phyloP scores from a whole-genome alignment of 2,797 vertebrate genomes.

The Setipinna tenuifilis region DNA sequence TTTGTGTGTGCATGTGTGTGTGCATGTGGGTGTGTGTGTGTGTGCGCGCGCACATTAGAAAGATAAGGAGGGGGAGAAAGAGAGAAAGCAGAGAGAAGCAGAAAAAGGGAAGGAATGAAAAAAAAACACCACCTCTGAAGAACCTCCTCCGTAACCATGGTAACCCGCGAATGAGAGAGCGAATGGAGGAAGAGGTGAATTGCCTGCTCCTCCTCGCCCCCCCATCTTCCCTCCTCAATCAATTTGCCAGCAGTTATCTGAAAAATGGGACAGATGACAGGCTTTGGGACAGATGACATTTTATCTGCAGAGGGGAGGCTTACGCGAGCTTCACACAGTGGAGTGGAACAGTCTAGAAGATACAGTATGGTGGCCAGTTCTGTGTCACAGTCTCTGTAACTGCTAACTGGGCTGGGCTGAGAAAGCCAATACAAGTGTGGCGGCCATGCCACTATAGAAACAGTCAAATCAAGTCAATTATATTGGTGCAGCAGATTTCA shows the following conservation, averaged over 20 bases:
- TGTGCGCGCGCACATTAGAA: neutral
- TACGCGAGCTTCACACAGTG: neutral
- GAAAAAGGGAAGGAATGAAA: too few species aligned
- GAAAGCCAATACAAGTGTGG: too few species aligned
- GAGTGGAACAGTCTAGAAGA: too few species aligned
- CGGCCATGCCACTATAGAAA: too few species aligned
- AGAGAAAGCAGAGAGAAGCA: neutral
- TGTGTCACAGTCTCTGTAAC: too few species aligned
- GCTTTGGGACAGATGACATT: neutral
- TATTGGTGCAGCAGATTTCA: too few species aligned
- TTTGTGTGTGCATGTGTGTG: neutral
- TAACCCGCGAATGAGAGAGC: slow-evolving; percentile 67
- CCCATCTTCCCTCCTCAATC: neutral
- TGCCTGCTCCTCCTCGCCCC: neutral
- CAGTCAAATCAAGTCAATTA: too few species aligned
- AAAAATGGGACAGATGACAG: slow-evolving; percentile 3
- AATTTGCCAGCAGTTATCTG: neutral
- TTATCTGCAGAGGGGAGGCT: slow-evolving; percentile 1
- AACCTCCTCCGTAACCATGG: slow-evolving; percentile 67
- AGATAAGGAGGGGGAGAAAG: neutral
- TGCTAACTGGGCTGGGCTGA: too few species aligned
- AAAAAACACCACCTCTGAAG: neutral
- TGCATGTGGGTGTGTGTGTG: neutral
- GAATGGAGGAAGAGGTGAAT: slow-evolving; percentile 56
- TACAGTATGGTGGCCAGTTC: too few species aligned